Base-by-base conservation (phyloP, 2,113 vertebrate genomes). In the Melanostigma gelatinosum region DNA sequence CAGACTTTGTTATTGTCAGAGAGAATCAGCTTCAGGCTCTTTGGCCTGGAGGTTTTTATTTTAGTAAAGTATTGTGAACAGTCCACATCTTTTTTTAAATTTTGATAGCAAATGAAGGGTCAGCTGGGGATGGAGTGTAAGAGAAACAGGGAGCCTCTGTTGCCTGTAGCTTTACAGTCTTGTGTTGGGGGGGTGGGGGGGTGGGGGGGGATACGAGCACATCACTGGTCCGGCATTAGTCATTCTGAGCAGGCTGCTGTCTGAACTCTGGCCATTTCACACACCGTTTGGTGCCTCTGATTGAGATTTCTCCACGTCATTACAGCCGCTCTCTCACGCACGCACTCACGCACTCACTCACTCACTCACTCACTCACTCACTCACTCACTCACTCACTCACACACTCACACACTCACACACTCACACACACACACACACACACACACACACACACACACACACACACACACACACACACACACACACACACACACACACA, bases 181-280 rank as follows among this genome's bases (percentile, higher is more conserved):
- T 64, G 29, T 83, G 69, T 75, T 40, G 52, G 72, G 72, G 44
- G 75, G 48, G 87, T 48, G 72, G 72, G 44, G 75, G 48, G 87
- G 34, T 5, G 34, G 52, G 72, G 72, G 44, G 75, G 48, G 86
- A 89, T 72, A 87, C 85, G 72, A 80, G 65, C 63, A 78, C 70
- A 42, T 55, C 22, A 13, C 42, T 60, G 79, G 32, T 58, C 7
- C 60, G n/a, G 16, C 64, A 88, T 89, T 86, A 86, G 68, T 89
- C 76, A 85, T 92, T 87, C 80, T 1, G 63, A 55, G 89, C 75
- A 82, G 79, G 76, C 72, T 80, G 46, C 78, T 80, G 66, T 74
- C 77, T 85, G 72, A 88, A 84, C 88, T 83, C 83, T 80, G 80
- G 82, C 66, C 69, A 87, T 89, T 91, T 93, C 77, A 88, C 87